A percentile compares a stretch with the other conserved stretches of the same genome.
These are phyloP conservation scores for Eunapius fragilis DNA, from an alignment of 37 sponge, comb jelly and placozoan species.

Conservation along the genomic window DNA sequence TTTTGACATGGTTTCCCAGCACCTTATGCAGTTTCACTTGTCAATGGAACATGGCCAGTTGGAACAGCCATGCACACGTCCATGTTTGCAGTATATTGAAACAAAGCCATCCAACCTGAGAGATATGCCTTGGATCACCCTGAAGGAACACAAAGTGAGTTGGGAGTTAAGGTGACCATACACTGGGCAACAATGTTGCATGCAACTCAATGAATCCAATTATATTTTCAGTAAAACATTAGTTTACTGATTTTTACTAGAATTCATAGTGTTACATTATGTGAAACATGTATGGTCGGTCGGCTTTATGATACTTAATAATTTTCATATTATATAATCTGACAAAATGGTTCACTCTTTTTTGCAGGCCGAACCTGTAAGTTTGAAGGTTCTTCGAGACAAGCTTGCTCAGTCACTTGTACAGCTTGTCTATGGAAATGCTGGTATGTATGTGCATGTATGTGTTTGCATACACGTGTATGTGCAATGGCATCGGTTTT, in stretches of 20 bases:
- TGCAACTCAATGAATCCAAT: no score
- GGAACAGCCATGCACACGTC: background rate
- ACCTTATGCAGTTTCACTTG: conserved; percentile 58
- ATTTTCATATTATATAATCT: no score
- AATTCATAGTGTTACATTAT: no score
- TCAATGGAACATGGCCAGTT: conserved; percentile 11
- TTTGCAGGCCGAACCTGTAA: background rate
- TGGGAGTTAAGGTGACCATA: background rate
- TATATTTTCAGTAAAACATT: no score
- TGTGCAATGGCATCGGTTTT: no score
- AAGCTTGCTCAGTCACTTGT: background rate
- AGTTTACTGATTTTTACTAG: no score
- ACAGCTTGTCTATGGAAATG: conserved; percentile 68
- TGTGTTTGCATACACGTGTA: background rate
- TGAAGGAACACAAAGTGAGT: background rate
- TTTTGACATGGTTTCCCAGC: conserved; percentile 10
- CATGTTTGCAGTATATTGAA: conserved; percentile 33
- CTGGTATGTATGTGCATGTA: conserved; percentile 56
- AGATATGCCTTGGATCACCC: conserved; percentile 31
- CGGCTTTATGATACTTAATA: background rate
- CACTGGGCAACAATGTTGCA: no score
- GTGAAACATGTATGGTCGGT: no score
- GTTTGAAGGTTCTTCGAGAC: background rate
- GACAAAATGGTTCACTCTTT: no score
- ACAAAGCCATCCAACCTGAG: conserved; percentile 30